Evolutionary conservation across 2,113 vertebrate species (phyloP).

Genomic region (Prolemur simus): DNA sequence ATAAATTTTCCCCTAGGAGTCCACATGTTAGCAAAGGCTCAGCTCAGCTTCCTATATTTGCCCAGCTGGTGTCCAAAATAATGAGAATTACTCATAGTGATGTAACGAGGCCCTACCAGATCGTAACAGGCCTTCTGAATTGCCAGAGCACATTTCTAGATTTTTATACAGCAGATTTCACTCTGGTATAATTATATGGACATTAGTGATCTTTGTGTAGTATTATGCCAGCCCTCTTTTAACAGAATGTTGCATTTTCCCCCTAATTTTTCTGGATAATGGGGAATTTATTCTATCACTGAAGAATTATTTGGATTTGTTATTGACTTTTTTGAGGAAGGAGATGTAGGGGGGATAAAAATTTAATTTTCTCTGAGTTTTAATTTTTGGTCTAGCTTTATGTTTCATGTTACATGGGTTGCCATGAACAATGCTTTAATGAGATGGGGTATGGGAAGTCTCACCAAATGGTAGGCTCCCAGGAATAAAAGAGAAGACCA

Average conservation of each 20-base stretch:
- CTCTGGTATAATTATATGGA: not conserved
- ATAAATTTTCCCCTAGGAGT: constrained; percentile 56
- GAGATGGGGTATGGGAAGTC: not conserved
- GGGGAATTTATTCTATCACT: not conserved
- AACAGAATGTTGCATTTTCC: not conserved
- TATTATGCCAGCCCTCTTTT: not conserved
- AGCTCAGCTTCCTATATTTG: constrained; percentile 49
- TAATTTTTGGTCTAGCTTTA: constrained; percentile 14
- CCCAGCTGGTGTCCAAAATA: constrained; percentile 68
- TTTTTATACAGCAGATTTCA: not conserved
- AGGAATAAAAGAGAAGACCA: not conserved
- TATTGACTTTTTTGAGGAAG: not conserved
- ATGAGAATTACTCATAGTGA: constrained; percentile 65
- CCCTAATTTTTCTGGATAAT: constrained; percentile 26
- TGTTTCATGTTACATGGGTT: not conserved
- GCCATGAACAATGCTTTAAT: not conserved
- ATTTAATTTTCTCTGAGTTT: constrained; percentile 18
- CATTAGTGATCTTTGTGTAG: not conserved
- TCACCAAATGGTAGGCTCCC: constrained; percentile 3
- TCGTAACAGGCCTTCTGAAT: not conserved
- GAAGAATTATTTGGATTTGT: constrained; percentile 27
- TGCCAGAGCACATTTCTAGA: not conserved
- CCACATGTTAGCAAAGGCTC: constrained; percentile 56
- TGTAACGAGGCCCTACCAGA: not conserved
- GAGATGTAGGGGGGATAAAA: not conserved